These are phyloP conservation scores for Noctilio leporinus DNA, from an alignment of 2,113 vertebrate genomes.

Conservation along the genomic window DNA sequence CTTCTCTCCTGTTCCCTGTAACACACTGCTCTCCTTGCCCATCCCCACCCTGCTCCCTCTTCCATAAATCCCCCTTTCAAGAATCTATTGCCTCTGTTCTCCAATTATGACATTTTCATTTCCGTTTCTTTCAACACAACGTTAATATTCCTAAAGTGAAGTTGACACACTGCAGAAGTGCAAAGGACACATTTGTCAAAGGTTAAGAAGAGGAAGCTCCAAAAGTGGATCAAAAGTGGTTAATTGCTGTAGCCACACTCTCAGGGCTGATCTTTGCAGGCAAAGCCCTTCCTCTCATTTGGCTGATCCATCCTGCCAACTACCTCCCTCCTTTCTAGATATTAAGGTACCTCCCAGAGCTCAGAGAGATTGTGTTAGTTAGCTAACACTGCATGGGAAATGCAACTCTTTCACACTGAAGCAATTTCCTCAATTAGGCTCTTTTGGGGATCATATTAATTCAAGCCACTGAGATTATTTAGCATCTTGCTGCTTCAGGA, in stretches of 20 bases:
- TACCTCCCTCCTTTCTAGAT: neutral
- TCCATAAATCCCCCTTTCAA: neutral
- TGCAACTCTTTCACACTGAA: neutral
- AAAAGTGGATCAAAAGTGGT: neutral
- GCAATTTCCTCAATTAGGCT: constrained; percentile 40
- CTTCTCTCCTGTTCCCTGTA: neutral
- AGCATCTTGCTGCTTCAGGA: constrained; percentile 4
- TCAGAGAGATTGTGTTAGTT: neutral
- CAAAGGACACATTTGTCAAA: neutral
- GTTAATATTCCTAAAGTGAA: neutral
- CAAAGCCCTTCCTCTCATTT: neutral
- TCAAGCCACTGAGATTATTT: constrained; percentile 32
- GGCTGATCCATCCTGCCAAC: neutral
- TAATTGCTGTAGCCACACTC: neutral
- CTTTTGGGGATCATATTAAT: constrained; percentile 13
- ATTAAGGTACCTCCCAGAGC: neutral
- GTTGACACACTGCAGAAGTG: neutral
- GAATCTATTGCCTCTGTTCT: neutral
- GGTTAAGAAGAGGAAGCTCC: neutral
- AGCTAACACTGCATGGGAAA: neutral
- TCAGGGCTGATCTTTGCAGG: neutral
- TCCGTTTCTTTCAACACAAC: neutral
- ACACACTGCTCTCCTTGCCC: neutral
- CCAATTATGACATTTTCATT: neutral
- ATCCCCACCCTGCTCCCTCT: neutral